A percentile compares a stretch with the other conserved stretches of the same genome.
phyloP scores from a whole-genome alignment of 2,888 invertebrate species.

The Entomobrya proxima region DNA sequence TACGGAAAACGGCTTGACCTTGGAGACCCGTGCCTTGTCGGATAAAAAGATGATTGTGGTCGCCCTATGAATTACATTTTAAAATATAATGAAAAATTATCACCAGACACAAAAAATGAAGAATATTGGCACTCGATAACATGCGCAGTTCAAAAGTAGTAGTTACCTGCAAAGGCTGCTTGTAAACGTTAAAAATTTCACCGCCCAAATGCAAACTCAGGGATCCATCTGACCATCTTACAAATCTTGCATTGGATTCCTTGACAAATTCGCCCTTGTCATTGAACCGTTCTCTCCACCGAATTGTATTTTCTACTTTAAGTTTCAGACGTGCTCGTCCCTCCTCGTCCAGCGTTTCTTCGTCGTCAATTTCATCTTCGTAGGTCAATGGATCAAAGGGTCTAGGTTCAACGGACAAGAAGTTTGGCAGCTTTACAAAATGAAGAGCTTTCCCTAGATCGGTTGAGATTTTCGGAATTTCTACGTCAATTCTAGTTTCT shows the following conservation, averaged over 20 bases:
- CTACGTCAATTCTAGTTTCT: conserved; percentile 96
- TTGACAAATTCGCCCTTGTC: conserved; percentile 88
- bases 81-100: too few species aligned
- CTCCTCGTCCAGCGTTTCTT: conserved; percentile 98
- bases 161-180: conserved; percentile 89
- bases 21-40: conserved; percentile 98
- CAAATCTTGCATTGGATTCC: conserved; percentile 96
- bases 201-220: conserved; percentile 97
- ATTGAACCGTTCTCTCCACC: conserved; percentile 92
- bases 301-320: conserved; percentile 97
- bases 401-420: conserved; percentile 96
- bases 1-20: conserved; percentile 97
- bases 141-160: too few species aligned
- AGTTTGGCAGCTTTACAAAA: conserved; percentile 98
- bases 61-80: conserved; percentile 81
- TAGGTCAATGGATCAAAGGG: conserved; percentile 96
- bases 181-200: conserved; percentile 98
- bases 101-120: too few species aligned
- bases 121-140: too few species aligned
- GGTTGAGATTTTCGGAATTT: conserved; percentile 96
- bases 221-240: conserved; percentile 98
- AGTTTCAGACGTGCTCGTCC: conserved; percentile 93
- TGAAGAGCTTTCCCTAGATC: conserved; percentile 94
- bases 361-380: conserved; percentile 99
- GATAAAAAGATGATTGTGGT: conserved; percentile 98